These are phyloP conservation scores for Nephrotoma guestfalica DNA, from an alignment of 2,888 invertebrate genomes.

Conservation along the genomic window DNA sequence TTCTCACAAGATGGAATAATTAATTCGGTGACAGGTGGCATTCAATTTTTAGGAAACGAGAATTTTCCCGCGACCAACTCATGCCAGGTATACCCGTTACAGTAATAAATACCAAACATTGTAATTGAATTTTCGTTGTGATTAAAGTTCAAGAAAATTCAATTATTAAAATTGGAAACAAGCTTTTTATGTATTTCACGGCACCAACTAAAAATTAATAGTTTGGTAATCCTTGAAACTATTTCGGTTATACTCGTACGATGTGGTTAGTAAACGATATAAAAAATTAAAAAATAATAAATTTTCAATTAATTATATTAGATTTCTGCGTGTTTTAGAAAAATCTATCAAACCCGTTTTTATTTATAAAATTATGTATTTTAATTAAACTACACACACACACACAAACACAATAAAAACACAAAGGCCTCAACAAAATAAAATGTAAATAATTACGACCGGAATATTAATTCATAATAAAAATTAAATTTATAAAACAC, in stretches of 20 bases:
- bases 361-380: neutral
- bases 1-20: no score
- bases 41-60: no score
- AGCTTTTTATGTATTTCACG: neutral
- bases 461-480: neutral
- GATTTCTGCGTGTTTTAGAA: neutral
- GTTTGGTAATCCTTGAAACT: neutral
- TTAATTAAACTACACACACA: neutral
- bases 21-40: no score
- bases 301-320: neutral
- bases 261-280: neutral
- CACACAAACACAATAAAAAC: neutral
- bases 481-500: neutral
- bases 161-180: neutral
- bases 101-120: neutral
- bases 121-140: neutral
- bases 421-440: neutral
- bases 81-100: no score
- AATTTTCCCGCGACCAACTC: no score
- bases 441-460: neutral
- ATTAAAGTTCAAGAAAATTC: neutral
- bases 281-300: neutral
- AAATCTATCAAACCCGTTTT: neutral
- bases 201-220: neutral
- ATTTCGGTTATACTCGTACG: neutral